A percentile compares a stretch with the other conserved stretches of the same genome.
Evolutionary conservation across 1,140 invertebrate species (phyloP).

Genomic region (Brachionus rotundiformis): DNA sequence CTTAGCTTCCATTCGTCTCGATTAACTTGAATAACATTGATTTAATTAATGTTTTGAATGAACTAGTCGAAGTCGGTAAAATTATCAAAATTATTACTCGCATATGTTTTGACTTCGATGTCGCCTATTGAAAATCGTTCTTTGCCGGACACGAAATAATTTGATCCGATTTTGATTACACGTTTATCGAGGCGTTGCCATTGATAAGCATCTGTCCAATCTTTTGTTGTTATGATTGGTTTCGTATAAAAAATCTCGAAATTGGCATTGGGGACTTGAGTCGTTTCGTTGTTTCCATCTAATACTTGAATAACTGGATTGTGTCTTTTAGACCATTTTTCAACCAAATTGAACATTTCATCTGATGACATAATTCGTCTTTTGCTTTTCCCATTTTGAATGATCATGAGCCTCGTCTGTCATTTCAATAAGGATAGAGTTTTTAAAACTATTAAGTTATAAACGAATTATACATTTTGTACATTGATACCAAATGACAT

Average conservation of each 20-base stretch:
- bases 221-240: not conserved
- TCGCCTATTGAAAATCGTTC: constrained; percentile 15
- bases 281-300: not conserved
- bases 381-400: no score
- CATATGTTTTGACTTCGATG: constrained; percentile 15
- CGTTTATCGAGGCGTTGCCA: not conserved
- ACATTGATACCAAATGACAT: no score
- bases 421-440: no score
- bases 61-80: not conserved
- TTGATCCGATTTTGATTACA: not conserved
- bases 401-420: no score
- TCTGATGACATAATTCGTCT: no score
- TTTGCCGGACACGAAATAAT: not conserved
- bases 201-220: constrained; percentile 3
- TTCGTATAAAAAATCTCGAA: not conserved
- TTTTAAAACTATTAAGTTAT: no score
- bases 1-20: not conserved
- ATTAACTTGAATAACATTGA: not conserved
- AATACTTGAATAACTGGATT: not conserved
- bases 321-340: not conserved
- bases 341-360: not conserved
- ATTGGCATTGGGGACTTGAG: not conserved
- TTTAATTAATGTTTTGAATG: no score
- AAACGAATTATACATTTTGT: no score
- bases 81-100: constrained; percentile 6